These are phyloP conservation scores for Promerops cafer DNA, from an alignment of 2,113 vertebrate species.

Conservation along the genomic window DNA sequence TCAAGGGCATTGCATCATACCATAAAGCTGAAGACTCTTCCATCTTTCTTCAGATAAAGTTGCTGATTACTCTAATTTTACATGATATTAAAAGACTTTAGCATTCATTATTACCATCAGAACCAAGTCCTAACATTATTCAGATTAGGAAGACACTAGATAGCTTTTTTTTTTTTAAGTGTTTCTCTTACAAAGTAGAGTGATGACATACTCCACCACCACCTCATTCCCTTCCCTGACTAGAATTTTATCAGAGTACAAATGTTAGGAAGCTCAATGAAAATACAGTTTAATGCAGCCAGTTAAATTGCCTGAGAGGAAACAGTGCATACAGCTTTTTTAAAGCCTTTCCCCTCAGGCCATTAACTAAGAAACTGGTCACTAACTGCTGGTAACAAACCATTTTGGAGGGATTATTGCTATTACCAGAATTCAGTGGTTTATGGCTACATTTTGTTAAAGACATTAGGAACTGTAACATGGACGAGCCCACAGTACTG, in stretches of 20 bases:
- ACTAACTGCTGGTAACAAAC: conserved; percentile 76
- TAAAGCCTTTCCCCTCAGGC: conserved; percentile 77
- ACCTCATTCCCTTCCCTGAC: conserved; percentile 27
- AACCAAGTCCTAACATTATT: background rate
- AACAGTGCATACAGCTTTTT: conserved; percentile 68
- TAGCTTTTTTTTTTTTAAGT: background rate
- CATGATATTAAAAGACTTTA: background rate
- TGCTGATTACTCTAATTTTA: conserved; percentile 1
- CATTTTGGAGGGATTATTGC: conserved; percentile 70
- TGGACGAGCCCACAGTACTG: conserved; percentile 6
- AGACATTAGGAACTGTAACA: conserved; percentile 36
- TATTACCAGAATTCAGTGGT: conserved; percentile 67
- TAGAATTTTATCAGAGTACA: conserved; percentile 67
- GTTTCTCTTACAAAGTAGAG: background rate
- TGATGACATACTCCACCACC: conserved; percentile 4
- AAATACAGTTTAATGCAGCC: conserved; percentile 75
- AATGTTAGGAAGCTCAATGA: conserved; percentile 69
- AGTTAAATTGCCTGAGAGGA: conserved; percentile 76
- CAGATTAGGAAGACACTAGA: background rate
- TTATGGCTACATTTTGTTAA: conserved; percentile 73
- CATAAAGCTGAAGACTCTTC: background rate
- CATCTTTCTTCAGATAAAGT: background rate
- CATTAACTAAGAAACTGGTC: conserved; percentile 79
- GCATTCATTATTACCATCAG: background rate
- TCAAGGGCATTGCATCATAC: background rate